Evolutionary conservation across 1,140 invertebrate genomes (phyloP), one percentile per base, ranked within the genome.

Genomic region (Mya arenaria): DNA sequence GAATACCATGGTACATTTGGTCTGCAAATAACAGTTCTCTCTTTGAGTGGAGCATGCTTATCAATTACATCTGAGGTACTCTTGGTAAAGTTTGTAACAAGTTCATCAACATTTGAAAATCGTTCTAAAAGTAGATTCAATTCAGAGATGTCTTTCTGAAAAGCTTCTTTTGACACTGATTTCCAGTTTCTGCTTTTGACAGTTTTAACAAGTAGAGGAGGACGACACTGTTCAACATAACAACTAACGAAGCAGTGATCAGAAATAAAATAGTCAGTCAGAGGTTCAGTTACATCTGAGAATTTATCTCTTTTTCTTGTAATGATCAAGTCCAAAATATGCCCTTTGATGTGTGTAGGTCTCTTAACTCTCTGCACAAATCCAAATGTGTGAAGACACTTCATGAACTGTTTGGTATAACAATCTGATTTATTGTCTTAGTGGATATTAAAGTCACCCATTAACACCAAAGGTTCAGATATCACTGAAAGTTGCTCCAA

Each of bases 361-460:
- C n/a, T 66, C 41, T 66, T 66, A 34, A 66, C 63, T 32, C 36
- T 25, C 63, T 66, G 63, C 63, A 32, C 63, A n/a, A 68, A 41
- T 4, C 39, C 65, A 68, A 68, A 68, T 15, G 39, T 39, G n/a
- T 68, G 13, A 6, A 68, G 23, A 68, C 65, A 39, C 3, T 68
- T 3, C 37, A 4, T 23, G 44, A 68, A 41, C 15, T 68, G 10
- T 36, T 65, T 65, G 4, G 62, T 28, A n/a, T 13, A 65, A 8
- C 5, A 6, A n/a, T 65, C 62, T 36, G 65, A 37, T 41, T 6
- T 6, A 37, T 68, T 41, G 32, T 68, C 32, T 3, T 41, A 4
- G 44, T 68, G 65, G 23, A 44, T 37, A 23, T 68, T 68, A 10
- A 39, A 68, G 10, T 68, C 65, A 10, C 65, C 36, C 37, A 68